Conservation (phyloP, 2,888 invertebrate species). For the Drosophila putrida region DNA sequence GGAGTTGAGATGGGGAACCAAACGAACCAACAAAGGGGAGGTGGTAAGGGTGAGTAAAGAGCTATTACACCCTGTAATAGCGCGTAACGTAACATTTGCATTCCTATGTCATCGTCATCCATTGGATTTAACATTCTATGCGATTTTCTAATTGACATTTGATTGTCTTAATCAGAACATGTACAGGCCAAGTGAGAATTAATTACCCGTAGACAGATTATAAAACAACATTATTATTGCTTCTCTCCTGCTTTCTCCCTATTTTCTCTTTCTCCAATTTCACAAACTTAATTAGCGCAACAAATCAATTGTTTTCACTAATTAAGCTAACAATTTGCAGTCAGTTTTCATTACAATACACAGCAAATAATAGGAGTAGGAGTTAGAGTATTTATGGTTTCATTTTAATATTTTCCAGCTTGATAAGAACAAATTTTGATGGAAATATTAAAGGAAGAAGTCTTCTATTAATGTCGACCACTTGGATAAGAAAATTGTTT, state of each 20-base stretch:
- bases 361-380: neutral
- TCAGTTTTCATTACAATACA: neutral
- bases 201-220: slow-evolving; percentile 6
- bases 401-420: neutral
- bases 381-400: neutral
- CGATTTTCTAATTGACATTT: slow-evolving; percentile 46
- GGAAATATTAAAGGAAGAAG: too few relatives aligned
- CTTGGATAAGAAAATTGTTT: too few relatives aligned
- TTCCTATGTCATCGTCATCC: slow-evolving; percentile 44
- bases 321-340: neutral
- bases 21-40: neutral
- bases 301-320: neutral
- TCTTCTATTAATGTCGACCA: too few relatives aligned
- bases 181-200: neutral
- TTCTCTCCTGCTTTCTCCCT: neutral
- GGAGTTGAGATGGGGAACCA: neutral
- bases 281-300: neutral
- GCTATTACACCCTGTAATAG: neutral
- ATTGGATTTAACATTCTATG: slow-evolving; percentile 19
- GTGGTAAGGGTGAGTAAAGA: neutral
- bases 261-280: neutral
- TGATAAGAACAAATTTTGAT: too few relatives aligned
- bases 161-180: slow-evolving; percentile 25
- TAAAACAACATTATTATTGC: slow-evolving; percentile 1
- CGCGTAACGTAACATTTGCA: slow-evolving; percentile 29